Percentiles rank a stretch among this genome's conserved stretches.
These are phyloP conservation scores for Phortica magna DNA, from an alignment of 2,888 invertebrate species.

Conservation along the genomic window DNA sequence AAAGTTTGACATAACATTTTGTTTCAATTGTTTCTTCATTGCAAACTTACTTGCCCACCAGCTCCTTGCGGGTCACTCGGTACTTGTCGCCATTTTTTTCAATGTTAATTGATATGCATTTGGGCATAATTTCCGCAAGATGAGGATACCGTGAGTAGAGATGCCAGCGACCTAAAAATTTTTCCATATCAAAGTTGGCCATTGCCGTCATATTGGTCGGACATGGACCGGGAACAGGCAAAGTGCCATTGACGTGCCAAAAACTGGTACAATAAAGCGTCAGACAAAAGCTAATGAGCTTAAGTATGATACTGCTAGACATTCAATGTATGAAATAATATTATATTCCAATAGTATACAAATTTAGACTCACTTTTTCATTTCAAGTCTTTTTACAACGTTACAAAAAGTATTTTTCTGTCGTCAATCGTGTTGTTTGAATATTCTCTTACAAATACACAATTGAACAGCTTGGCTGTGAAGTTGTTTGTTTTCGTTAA, in stretches of 20 bases:
- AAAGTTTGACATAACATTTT: too few relatives aligned
- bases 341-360: background rate
- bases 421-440: too few relatives aligned
- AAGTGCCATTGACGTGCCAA: background rate
- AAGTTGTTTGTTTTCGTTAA: too few relatives aligned
- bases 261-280: background rate
- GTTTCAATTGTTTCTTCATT: too few relatives aligned
- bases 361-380: background rate
- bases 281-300: background rate
- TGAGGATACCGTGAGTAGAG: constrained; percentile 30
- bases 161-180: constrained; percentile 47
- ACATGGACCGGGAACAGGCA: constrained; percentile 33
- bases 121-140: background rate
- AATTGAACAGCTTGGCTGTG: too few relatives aligned
- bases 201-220: constrained; percentile 41
- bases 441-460: too few relatives aligned
- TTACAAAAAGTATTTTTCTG: too few relatives aligned
- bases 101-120: constrained; percentile 27
- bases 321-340: too few relatives aligned
- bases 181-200: constrained; percentile 40
- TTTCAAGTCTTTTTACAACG: background rate
- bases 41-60: too few relatives aligned
- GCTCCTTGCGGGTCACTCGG: too few relatives aligned
- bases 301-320: too few relatives aligned
- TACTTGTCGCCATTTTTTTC: background rate